Evolutionary conservation across 2,113 vertebrate genomes (phyloP), one percentile per base, ranked within the genome.

Genomic region (Drymodes brunneopygia): DNA sequence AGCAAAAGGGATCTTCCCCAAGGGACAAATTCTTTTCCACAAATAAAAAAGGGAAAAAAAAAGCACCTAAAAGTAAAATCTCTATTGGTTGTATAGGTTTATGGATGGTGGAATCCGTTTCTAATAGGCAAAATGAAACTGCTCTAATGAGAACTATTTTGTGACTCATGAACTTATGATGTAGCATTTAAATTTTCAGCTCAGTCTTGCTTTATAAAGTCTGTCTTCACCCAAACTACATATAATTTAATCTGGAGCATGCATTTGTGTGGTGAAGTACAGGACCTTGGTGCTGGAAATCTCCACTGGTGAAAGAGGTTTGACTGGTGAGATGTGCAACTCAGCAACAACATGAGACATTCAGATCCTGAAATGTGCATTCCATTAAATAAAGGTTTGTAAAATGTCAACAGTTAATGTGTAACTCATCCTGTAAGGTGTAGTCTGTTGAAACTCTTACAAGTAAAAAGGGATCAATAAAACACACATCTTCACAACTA

Each of bases 381-480:
- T 51, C 53, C 53, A 20, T 58, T 85, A 89, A 90, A 88, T 67
- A 92, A 86, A 74, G 6, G 12, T 61, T 57, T 81, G 44, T 29
- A 65, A 92, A 90, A 67, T 48, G 24, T 38, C 51, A 48, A 12
- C 51, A 42, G 45, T 71, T 94, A 72, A 69, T 16, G 15, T 75
- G 53, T 48, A 91, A n/a, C 18, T 91, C 38, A 42, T 42, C n/a
- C 16, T 71, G 45, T 57, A 77, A 78, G 40, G 10, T 86, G 23
- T 65, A 67, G 45, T 61, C 38, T 56, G 10, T 21, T 87, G 71
- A 94, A 88, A 90, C 24, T 67, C 85, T 47, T 87, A 96, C 93
- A 88, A 80, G 57, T 53, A 90, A 94, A 81, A 81, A 54, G n/a
- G 58, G 56, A 92, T 85, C 85, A 92, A 88, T 38, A 88, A 86